Percentiles rank a stretch among this genome's conserved stretches.
Evolutionary conservation across 2,888 invertebrate species (phyloP).

Genomic region (Ditula angustiorana): DNA sequence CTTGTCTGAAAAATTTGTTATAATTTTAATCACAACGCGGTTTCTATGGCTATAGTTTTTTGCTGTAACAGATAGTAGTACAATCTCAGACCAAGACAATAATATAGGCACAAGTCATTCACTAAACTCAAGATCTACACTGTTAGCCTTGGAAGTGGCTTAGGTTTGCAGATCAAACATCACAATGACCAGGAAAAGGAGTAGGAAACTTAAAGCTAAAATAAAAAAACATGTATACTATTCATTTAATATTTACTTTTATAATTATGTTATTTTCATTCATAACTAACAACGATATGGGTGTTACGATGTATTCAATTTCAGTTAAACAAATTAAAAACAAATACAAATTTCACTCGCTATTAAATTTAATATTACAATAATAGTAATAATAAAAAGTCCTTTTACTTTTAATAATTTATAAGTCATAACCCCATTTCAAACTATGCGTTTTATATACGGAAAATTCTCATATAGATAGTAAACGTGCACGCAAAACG

Average conservation of each 20-base stretch:
- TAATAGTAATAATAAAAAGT: constrained; percentile 81
- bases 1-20: too few species aligned
- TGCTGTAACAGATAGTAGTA: too few species aligned
- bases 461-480: constrained; percentile 76
- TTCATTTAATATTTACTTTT: constrained; percentile 86
- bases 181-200: neutral
- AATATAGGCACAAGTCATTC: too few species aligned
- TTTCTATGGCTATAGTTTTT: too few species aligned
- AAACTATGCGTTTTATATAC: constrained; percentile 72
- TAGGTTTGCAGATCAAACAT: too few species aligned
- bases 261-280: constrained; percentile 86
- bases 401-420: constrained; percentile 81
- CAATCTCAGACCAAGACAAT: too few species aligned
- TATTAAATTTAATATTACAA: constrained; percentile 84
- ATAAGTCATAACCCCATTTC: constrained; percentile 81
- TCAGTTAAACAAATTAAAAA: constrained; percentile 84
- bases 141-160: too few species aligned
- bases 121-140: too few species aligned
- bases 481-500: constrained; percentile 80
- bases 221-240: constrained; percentile 80
- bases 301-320: constrained; percentile 85
- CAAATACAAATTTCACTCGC: constrained; percentile 85
- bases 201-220: constrained; percentile 49
- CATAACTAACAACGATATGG: constrained; percentile 86
- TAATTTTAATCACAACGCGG: too few species aligned